Conservation (phyloP, 2,797 vertebrate species). For the Hippoglossus hippoglossus region DNA sequence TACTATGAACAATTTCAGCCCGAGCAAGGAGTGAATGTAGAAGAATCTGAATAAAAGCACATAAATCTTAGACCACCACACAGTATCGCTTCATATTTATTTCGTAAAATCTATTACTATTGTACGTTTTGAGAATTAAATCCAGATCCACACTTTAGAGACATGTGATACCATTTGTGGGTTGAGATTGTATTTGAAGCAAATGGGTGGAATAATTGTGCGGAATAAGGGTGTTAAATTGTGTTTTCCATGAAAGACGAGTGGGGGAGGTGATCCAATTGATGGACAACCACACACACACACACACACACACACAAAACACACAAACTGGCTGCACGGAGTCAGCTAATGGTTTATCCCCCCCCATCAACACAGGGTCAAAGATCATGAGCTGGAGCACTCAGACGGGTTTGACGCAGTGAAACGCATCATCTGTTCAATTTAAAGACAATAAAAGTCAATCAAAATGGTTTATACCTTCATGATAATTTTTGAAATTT, state of each 20-base stretch:
- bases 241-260: slow-evolving; percentile 74
- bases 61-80: neutral
- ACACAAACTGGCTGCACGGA: slow-evolving; percentile 66
- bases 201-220: slow-evolving; percentile 84
- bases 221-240: slow-evolving; percentile 74
- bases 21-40: slow-evolving; percentile 17
- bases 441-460: slow-evolving; percentile 68
- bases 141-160: slow-evolving; percentile 27
- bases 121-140: slow-evolving; percentile 38
- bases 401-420: slow-evolving; percentile 70
- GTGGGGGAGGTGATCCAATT: slow-evolving; percentile 70
- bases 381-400: slow-evolving; percentile 76
- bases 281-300: slow-evolving; percentile 48
- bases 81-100: slow-evolving; percentile 15
- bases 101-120: slow-evolving; percentile 37
- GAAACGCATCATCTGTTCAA: slow-evolving; percentile 77
- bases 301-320: slow-evolving; percentile 22
- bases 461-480: slow-evolving; percentile 44
- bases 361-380: slow-evolving; percentile 68
- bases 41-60: neutral
- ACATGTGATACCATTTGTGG: slow-evolving; percentile 41
- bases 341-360: slow-evolving; percentile 81
- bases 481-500: slow-evolving; percentile 42
- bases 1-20: slow-evolving; percentile 21
- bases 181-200: slow-evolving; percentile 59